Percentiles rank a stretch among this genome's conserved stretches.
Evolutionary conservation across 2,888 invertebrate species (phyloP).

Genomic region (Amblyjoppa fuscipennis): DNA sequence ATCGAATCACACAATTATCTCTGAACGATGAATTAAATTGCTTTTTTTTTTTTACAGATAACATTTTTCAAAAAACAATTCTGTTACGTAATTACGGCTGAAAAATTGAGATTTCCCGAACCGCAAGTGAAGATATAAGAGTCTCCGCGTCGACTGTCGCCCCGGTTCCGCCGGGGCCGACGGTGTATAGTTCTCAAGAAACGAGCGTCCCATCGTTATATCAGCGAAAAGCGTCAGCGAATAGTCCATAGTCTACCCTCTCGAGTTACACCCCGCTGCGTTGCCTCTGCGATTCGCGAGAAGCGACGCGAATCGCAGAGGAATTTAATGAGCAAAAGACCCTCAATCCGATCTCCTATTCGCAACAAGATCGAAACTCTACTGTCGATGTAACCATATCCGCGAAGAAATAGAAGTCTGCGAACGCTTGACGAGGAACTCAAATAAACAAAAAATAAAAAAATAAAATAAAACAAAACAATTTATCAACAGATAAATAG

Average conservation of each 20-base stretch:
- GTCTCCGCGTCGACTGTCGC: too few relatives aligned
- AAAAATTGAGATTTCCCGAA: too few relatives aligned
- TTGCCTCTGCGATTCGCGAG: background rate
- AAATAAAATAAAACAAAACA: background rate
- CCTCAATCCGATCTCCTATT: background rate
- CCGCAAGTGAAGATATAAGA: too few relatives aligned
- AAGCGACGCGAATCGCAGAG: background rate
- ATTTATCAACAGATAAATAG: background rate
- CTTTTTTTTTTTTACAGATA: too few relatives aligned
- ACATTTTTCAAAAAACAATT: too few relatives aligned
- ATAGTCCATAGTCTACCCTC: constrained; percentile 70
- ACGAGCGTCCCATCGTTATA: constrained; percentile 59
- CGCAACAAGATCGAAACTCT: background rate
- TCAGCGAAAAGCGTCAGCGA: constrained; percentile 75
- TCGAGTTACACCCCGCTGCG: constrained; percentile 61
- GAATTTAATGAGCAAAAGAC: constrained; percentile 14
- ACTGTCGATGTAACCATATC: constrained; percentile 22
- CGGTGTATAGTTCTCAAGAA: constrained; percentile 61
- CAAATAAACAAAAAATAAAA: constrained; percentile 26
- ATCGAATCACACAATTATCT: too few relatives aligned
- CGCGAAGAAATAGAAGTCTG: constrained; percentile 13
- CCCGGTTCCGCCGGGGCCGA: background rate
- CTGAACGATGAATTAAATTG: too few relatives aligned
- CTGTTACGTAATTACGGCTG: too few relatives aligned
- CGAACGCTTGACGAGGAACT: background rate